These are phyloP conservation scores for Blera fallax DNA, from an alignment of 2,888 invertebrate species.

Conservation along the genomic window DNA sequence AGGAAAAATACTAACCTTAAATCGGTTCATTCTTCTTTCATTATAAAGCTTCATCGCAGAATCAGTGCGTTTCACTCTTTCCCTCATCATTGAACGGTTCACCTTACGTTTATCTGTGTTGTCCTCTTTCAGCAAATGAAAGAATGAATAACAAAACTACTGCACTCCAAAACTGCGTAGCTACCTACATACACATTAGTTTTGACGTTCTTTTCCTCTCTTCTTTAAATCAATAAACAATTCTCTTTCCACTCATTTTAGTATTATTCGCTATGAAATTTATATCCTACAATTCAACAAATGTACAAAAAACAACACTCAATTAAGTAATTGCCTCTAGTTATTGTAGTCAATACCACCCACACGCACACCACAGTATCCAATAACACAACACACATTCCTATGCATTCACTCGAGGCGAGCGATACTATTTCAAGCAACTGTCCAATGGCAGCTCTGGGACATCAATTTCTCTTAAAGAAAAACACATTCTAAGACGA, in stretches of 20 bases:
- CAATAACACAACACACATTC: not conserved
- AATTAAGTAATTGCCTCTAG: not conserved
- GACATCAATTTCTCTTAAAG: not conserved
- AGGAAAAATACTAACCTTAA: slow-evolving; percentile 47
- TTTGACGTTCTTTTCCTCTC: not conserved
- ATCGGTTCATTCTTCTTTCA: slow-evolving; percentile 57
- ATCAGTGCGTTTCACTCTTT: slow-evolving; percentile 54
- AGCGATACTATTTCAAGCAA: not conserved
- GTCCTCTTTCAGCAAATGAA: not conserved
- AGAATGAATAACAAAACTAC: slow-evolving; percentile 8
- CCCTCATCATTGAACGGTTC: slow-evolving; percentile 37
- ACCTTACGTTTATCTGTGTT: not conserved
- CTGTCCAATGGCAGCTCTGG: not conserved
- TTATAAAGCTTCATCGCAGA: slow-evolving; percentile 41
- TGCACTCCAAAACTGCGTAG: not conserved
- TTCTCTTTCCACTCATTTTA: not conserved
- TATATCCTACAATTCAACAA: not conserved
- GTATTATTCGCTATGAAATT: not conserved
- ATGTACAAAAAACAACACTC: not conserved
- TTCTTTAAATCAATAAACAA: slow-evolving; percentile 23
- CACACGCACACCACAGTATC: not conserved
- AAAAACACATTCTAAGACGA: not conserved
- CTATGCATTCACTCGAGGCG: not conserved
- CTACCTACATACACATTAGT: not conserved
- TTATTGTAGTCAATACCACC: not conserved